A percentile compares a stretch with the other conserved stretches of the same genome.
These are phyloP conservation scores for Bombus pascuorum DNA, from an alignment of 1,140 invertebrate genomes.

Conservation along the genomic window DNA sequence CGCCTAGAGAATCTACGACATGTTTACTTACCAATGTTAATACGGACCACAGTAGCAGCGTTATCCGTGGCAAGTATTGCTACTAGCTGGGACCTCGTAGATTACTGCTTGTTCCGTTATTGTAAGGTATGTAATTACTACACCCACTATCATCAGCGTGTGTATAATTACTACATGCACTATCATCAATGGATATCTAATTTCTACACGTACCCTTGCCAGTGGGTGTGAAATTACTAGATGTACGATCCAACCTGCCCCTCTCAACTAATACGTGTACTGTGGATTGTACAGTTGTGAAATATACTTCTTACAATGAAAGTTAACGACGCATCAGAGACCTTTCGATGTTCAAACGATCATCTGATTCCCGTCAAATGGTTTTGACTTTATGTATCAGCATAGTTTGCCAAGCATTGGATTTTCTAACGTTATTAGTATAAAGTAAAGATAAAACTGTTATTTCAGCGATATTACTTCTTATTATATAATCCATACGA, in stretches of 20 bases:
- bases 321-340: too few species aligned
- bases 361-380: neutral
- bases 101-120: conserved; percentile 32
- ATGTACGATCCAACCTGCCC: neutral
- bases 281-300: neutral
- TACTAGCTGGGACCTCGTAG: conserved; percentile 12
- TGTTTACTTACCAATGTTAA: conserved; percentile 8
- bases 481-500: too few species aligned
- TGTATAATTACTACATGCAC: conserved; percentile 50
- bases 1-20: neutral
- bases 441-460: too few species aligned
- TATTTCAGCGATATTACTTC: too few species aligned
- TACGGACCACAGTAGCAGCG: neutral
- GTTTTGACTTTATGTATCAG: too few species aligned
- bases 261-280: conserved; percentile 3
- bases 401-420: too few species aligned
- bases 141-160: conserved; percentile 35
- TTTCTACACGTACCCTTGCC: conserved; percentile 38
- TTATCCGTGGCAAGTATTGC: conserved; percentile 15
- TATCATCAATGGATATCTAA: conserved; percentile 50
- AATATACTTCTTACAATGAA: neutral
- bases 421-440: too few species aligned
- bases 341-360: neutral
- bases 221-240: conserved; percentile 46
- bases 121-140: conserved; percentile 48